Evolutionary conservation across 2,113 vertebrate genomes (phyloP), one percentile per base, ranked within the genome.

Genomic region (Rhagologus leucostigma): DNA sequence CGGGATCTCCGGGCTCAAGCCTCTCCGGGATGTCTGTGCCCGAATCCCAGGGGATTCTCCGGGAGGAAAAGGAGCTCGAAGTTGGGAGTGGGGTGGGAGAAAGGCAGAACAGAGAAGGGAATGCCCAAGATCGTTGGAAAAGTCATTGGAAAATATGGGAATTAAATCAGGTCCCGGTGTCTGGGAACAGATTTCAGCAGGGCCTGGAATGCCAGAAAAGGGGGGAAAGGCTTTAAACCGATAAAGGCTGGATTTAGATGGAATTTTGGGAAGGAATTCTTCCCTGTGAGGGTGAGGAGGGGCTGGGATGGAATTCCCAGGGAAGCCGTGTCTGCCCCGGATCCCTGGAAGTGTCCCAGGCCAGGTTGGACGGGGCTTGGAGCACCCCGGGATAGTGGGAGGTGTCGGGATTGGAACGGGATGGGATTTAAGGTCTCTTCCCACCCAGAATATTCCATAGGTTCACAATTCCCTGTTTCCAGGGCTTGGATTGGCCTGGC

Each of bases 241-340:
- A 5, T 4, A 8, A 29, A n/a, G 4, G 20, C 2, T 2, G 35
- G 24, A 20, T 35, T 46, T 7, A 1, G 24, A 2, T 3, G 26
- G 55, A 17, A 39, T 71, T 12, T n/a, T 1, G 59, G 52, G 59
- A 39, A 18, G 26, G 42, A 23, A 23, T 42, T 62, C 3, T 4
- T 20, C 6, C 8, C 41, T 27, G 23, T 2, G n/a, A 73, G 16
- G 56, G 17, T 13, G 77, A 13, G 41, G 17, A 68, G 11, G 19
- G 30, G 37, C 4, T 44, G 37, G 56, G 33, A 1, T 62, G 56
- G 32, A 35, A 84, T 84, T 74, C 41, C 69, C 41, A 7, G 69
- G 8, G 9, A 0, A 56, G 24, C 30, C 41, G 56, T 2, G 46
- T 53, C 21, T 33, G 52, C 17, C 30, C 53, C 41, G 68, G 57